Base-by-base conservation (phyloP, 2,113 vertebrate genomes). In the Nansenia antarctica region DNA sequence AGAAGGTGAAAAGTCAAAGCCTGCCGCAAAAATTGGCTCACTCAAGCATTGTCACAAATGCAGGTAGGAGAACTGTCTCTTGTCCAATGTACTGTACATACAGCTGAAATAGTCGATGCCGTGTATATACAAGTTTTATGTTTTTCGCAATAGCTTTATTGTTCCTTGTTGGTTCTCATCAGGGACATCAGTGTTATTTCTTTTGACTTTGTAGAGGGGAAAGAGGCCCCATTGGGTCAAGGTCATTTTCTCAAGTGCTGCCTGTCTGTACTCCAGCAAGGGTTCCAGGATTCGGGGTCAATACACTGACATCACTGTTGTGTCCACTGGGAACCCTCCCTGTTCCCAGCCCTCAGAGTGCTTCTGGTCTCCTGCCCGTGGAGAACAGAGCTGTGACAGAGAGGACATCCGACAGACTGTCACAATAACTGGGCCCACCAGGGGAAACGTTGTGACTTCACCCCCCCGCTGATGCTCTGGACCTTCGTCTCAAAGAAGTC, bases 401-500 rank as follows among this genome's bases (percentile, higher is more conserved):
- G 55, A 30, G 34, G 22, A 63, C 20, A 18, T 63, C 61, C 45
- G 61, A 27, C 61, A 63, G 61, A 45, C 39, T 63, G 61, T 45
- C 61, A 39, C 27, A 18, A 4, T 5, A 30, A 1, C 54, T 29
- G 54, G 27, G 54, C 54, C 54, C 27, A 24, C 22, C 8, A 26
- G 5, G 26, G 11, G 54, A 30, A 12, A 27, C 15, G 55, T 15
- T 15, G 27, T 30, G 14, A 58, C 26, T 29, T 31, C 26, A 31
- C 26, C 55, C 45, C 6, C 18, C 29, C 18, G 55, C 14, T 8
- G 12, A 20, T 18, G 29, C 26, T 31, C 55, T 30, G 15, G 3
- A 30, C 12, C 55, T 24, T 30, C 29, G 5, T 27, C 24, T 30
- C 14, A 26, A 58, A 58, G 14, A 31, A 9, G 2, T n/a, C 2